Evolutionary conservation across 2,797 vertebrate species (phyloP).

Genomic region (Ctenopoma multispine): DNA sequence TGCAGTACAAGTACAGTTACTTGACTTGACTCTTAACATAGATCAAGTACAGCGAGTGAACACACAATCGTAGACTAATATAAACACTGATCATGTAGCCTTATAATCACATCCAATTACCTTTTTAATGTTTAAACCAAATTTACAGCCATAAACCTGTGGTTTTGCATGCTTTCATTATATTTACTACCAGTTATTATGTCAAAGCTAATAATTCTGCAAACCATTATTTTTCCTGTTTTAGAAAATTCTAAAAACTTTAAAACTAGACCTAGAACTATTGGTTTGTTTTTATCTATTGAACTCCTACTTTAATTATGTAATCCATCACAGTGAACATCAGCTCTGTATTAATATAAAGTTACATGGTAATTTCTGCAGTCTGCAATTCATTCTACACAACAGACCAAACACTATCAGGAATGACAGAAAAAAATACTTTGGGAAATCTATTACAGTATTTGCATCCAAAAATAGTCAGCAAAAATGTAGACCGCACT

Average conservation of each 20-base stretch:
- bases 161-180: neutral
- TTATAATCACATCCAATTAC: constrained; percentile 11
- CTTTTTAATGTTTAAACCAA: neutral
- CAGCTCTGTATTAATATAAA: constrained; percentile 4
- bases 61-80: too few relatives aligned
- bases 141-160: constrained; percentile 9
- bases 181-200: neutral
- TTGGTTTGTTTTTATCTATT: neutral
- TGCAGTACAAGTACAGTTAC: neutral
- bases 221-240: neutral
- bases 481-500: constrained; percentile 7
- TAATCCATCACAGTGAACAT: constrained; percentile 17
- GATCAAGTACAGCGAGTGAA: neutral
- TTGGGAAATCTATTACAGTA: constrained; percentile 6
- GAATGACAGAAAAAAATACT: constrained; percentile 7
- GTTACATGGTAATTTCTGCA: constrained; percentile 3
- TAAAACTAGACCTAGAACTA: too few relatives aligned
- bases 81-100: constrained; percentile 6
- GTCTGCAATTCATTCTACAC: constrained; percentile 2
- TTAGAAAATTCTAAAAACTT: neutral
- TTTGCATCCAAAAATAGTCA: constrained; percentile 4
- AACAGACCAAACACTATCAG: constrained; percentile 18
- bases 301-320: neutral
- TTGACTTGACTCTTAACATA: constrained; percentile 5
- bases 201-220: constrained; percentile 1